Evolutionary conservation across 2,113 vertebrate genomes (phyloP).

Genomic region (Istiophorus platypterus): DNA sequence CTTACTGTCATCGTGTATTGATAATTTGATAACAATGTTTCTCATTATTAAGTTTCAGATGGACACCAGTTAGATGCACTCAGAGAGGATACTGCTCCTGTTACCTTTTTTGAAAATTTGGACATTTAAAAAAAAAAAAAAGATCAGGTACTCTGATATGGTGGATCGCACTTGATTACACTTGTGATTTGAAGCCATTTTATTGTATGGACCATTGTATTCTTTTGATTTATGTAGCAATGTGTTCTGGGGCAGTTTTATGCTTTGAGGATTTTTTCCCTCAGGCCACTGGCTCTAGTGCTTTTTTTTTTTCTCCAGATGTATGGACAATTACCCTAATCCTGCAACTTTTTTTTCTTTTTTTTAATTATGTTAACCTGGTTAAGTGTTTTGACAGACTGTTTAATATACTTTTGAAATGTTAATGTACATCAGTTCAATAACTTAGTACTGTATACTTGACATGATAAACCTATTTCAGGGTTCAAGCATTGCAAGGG

Average conservation of each 20-base stretch:
- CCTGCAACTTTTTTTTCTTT: slow-evolving; percentile 38
- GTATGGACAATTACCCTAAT: slow-evolving; percentile 72
- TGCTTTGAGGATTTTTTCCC: slow-evolving; percentile 29
- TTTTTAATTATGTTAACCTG: slow-evolving; percentile 5
- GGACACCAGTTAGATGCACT: slow-evolving; percentile 91
- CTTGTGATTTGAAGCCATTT: slow-evolving; percentile 82
- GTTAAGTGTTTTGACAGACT: slow-evolving; percentile 15
- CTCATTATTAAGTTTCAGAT: slow-evolving; percentile 83
- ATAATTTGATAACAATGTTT: rapidly evolving
- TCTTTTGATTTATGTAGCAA: slow-evolving; percentile 69
- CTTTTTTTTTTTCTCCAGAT: slow-evolving; percentile 16
- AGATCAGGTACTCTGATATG: neutral
- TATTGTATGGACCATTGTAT: slow-evolving; percentile 66
- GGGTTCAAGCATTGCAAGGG: neutral
- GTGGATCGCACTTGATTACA: slow-evolving; percentile 13
- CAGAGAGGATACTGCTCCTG: neutral
- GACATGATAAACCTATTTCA: slow-evolving; percentile 45
- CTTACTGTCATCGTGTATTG: neutral
- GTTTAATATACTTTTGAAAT: slow-evolving; percentile 32
- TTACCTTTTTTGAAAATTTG: neutral
- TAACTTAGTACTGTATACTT: slow-evolving; percentile 58
- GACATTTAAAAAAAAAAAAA: neutral
- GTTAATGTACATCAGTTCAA: slow-evolving; percentile 26
- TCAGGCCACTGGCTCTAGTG: slow-evolving; percentile 31
- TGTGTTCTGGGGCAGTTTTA: slow-evolving; percentile 48